These are phyloP conservation scores for Bradypodion pumilum DNA, from an alignment of 2,797 vertebrate genomes.

Conservation along the genomic window DNA sequence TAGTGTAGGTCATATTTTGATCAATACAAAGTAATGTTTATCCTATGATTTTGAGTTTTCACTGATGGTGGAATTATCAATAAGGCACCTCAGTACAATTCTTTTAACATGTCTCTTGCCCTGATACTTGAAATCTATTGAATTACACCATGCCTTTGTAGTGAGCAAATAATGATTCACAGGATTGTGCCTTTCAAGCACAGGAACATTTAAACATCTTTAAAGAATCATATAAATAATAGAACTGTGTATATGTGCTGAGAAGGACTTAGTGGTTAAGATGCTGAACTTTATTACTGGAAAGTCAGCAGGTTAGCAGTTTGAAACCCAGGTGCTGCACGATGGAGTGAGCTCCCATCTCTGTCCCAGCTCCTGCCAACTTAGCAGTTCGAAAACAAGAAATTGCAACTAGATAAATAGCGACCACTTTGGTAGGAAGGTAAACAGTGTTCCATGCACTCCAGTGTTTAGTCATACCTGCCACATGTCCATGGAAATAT, in stretches of 20 bases:
- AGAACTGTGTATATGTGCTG: background rate
- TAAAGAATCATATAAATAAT: conserved; percentile 22
- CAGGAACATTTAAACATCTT: conserved; percentile 15
- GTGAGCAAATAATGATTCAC: conserved; percentile 25
- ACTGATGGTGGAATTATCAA: conserved; percentile 10
- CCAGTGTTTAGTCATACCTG: no score
- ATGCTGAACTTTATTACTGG: no score
- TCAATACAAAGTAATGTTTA: conserved; percentile 17
- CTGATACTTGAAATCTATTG: conserved; percentile 29
- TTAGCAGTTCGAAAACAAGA: no score
- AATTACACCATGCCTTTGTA: conserved; percentile 13
- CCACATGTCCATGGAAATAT: no score
- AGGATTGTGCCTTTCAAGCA: conserved; percentile 17
- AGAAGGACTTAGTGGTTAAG: no score
- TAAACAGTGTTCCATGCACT: no score
- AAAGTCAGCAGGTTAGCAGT: no score
- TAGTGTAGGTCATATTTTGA: conserved; percentile 8
- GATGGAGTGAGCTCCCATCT: no score
- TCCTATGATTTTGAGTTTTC: background rate
- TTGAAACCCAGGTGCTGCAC: no score
- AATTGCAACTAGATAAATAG: no score
- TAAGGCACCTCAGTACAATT: rapidly evolving
- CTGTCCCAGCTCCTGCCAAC: no score
- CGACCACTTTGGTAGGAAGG: no score
- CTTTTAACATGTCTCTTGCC: conserved; percentile 27